Evolutionary conservation across 2,113 vertebrate genomes (phyloP).

Genomic region (Paramormyrops kingsleyae): DNA sequence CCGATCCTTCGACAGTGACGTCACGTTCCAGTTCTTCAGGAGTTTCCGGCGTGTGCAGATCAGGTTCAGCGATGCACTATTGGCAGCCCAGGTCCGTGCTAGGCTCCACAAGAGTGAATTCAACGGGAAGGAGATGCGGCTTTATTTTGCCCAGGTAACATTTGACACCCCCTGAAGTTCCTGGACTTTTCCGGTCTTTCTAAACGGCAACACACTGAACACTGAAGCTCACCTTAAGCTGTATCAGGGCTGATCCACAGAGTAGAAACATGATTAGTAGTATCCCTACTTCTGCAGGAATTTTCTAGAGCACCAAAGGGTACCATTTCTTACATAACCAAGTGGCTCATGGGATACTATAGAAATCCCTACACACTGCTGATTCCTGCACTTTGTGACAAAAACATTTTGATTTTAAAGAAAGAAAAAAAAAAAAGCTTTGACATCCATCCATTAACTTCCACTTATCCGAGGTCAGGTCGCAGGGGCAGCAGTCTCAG

Average conservation of each 20-base stretch:
- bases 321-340: neutral
- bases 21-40: constrained; percentile 92
- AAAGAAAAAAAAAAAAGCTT: neutral
- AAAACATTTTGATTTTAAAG: neutral
- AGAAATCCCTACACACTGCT: neutral
- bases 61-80: constrained; percentile 80
- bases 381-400: neutral
- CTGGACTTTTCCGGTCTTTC: neutral
- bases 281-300: neutral
- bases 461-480: too few relatives aligned
- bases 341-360: neutral
- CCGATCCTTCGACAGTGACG: constrained; percentile 73
- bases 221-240: neutral
- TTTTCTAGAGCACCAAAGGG: neutral
- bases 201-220: neutral
- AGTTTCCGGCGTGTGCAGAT: constrained; percentile 88
- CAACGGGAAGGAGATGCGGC: constrained; percentile 83
- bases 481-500: too few relatives aligned
- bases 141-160: constrained; percentile 91
- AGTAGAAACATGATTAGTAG: neutral
- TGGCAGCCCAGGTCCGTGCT: constrained; percentile 79
- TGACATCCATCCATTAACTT: too few relatives aligned
- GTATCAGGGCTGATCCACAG: neutral
- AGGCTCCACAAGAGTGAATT: constrained; percentile 84
- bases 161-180: neutral